Evolutionary conservation across 2,797 vertebrate genomes (phyloP), one percentile per base, ranked within the genome.

Genomic region (Pantherophis vulpinus): DNA sequence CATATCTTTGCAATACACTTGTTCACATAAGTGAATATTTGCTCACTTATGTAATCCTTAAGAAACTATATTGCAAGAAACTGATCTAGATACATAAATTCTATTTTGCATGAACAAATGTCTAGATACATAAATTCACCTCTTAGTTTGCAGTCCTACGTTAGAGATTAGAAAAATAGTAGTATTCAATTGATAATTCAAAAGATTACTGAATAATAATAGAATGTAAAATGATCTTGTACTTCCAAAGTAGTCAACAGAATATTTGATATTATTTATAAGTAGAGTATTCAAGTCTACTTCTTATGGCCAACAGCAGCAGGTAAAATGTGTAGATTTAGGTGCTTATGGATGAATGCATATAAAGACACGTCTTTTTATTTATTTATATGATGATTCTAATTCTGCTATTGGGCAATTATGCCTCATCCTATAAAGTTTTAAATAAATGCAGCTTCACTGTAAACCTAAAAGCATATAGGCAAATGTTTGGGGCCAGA

Each of bases 211-310:
- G 5, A 87, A n/a, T 74, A 87, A n/a, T 74, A 18, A 90, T 29
- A 89, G 83, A 83, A 14, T 93, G 9, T 95, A 93, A 93, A 95
- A 94, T 94, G 89, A 90, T 92, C 89, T 93, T 86, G 61, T 20
- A 60, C 90, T 87, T 87, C 89, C 74, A 93, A 93, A 91, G 87
- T 91, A 87, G n/a, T 87, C 90, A 94, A 93, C 79, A 90, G 25
- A 83, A 94, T 70, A 27, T 95, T 96, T 87, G 55, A 91, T 93
- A 8, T 92, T 66, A 29, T 92, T 79, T 63, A 29, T 60, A 86
- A 12, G 27, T n/a, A 66, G 60, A 16, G 9, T 51, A 2, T 18
- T 59, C 27, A n/a, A 51, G 18, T 20, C 56, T 61, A 29, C 54
- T 63, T 12, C 59, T 55, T 56, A 88, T 88, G 37, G 51, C 23